Evolutionary conservation across 2,113 vertebrate genomes (phyloP).

Genomic region (Gorsachius goisagi): DNA sequence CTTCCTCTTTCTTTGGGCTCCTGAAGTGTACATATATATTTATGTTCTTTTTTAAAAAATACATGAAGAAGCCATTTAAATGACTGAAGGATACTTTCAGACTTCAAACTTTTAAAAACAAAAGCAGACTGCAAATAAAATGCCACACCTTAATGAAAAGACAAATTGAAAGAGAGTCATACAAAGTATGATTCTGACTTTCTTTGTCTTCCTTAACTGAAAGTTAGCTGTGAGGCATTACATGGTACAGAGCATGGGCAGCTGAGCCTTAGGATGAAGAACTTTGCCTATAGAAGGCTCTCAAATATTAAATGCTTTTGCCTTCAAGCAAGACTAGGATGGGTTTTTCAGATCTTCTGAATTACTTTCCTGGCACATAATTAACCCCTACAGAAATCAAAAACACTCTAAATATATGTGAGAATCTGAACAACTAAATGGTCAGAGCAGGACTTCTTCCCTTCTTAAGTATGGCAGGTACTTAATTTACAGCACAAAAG

Average conservation of each 20-base stretch:
- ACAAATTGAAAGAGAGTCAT: not conserved
- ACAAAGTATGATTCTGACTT: not conserved
- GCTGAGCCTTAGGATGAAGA: not conserved
- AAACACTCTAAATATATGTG: not conserved
- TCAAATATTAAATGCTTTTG: not conserved
- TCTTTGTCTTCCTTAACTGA: not conserved
- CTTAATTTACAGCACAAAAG: not conserved
- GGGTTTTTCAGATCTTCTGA: not conserved
- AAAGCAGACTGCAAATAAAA: conserved; percentile 50
- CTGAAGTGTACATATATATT: not conserved
- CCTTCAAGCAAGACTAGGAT: not conserved
- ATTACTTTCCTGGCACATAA: not conserved
- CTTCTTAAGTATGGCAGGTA: not conserved
- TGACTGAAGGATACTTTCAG: conserved; percentile 46
- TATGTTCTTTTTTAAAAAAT: not conserved
- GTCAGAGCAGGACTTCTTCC: not conserved
- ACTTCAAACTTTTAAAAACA: conserved; percentile 27
- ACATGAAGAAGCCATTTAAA: not conserved
- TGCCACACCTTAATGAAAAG: conserved; percentile 34
- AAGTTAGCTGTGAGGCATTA: not conserved
- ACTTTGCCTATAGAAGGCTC: not conserved
- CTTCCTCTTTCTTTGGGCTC: not conserved
- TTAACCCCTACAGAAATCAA: not conserved
- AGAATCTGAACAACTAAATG: not conserved
- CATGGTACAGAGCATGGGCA: not conserved